Conservation (phyloP, 2,113 vertebrate species). For the Rutilus rutilus region DNA sequence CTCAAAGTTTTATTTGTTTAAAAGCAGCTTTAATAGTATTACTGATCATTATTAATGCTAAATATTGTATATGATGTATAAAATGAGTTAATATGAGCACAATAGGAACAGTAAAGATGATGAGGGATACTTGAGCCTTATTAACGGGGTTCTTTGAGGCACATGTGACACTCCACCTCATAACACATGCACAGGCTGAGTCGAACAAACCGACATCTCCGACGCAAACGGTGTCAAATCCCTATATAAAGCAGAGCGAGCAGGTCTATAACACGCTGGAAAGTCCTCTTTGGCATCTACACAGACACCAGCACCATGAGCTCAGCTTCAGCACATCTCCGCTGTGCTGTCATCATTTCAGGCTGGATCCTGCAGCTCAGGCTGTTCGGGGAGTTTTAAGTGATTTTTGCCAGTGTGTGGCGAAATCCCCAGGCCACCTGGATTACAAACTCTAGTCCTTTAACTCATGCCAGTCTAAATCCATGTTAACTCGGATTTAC, state of each 20-base stretch:
- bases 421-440: constrained; percentile 82
- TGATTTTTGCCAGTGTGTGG: constrained; percentile 81
- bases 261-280: constrained; percentile 29
- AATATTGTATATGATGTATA: neutral
- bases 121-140: neutral
- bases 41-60: neutral
- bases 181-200: neutral
- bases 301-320: constrained; percentile 34
- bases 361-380: constrained; percentile 67
- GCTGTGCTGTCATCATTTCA: constrained; percentile 70
- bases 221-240: constrained; percentile 8
- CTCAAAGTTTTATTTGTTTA: neutral
- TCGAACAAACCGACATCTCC: neutral
- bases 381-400: constrained; percentile 77
- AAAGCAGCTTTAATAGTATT: neutral
- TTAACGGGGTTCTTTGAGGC: neutral
- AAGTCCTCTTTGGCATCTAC: constrained; percentile 33
- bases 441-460: constrained; percentile 85
- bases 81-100: neutral
- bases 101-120: neutral
- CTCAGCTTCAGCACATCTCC: constrained; percentile 62
- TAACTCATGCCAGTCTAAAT: constrained; percentile 84
- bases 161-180: neutral
- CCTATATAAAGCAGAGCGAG: constrained; percentile 22
- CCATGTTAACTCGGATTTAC: constrained; percentile 84